Percentiles rank a stretch among this genome's conserved stretches.
Conservation (phyloP, 2,888 invertebrate species). For the Oligia strigilis region DNA sequence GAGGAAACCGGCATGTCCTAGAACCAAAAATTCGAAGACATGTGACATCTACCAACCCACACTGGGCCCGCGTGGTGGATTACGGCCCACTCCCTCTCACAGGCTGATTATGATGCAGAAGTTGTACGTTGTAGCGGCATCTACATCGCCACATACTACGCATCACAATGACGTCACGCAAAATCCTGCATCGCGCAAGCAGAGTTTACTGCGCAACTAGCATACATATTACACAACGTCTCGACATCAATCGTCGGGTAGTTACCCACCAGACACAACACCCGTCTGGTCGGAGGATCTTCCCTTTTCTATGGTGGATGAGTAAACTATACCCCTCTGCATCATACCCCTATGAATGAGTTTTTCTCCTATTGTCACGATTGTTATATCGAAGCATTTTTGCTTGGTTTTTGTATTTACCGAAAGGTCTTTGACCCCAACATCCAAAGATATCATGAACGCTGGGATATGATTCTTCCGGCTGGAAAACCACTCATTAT, state of each 20-base stretch:
- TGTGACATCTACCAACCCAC: too few relatives aligned
- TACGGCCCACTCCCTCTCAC: too few relatives aligned
- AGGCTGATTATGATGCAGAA: too few relatives aligned
- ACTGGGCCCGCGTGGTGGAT: too few relatives aligned
- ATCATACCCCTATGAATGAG: background rate
- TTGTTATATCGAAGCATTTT: background rate
- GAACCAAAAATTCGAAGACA: too few relatives aligned
- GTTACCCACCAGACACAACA: too few relatives aligned
- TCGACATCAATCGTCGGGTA: background rate
- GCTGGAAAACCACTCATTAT: slow-evolving; percentile 28
- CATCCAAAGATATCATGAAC: slow-evolving; percentile 23
- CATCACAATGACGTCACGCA: background rate
- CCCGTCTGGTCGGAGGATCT: background rate
- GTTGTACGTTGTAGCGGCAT: background rate
- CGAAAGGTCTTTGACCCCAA: background rate
- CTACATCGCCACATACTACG: too few relatives aligned
- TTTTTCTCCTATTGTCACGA: background rate
- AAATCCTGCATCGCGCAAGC: too few relatives aligned
- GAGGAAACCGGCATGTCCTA: too few relatives aligned
- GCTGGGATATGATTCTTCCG: slow-evolving; percentile 27
- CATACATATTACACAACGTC: background rate
- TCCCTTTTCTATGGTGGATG: background rate
- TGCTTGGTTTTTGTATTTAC: background rate
- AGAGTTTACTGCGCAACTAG: too few relatives aligned
- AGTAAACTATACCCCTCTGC: background rate